phyloP scores from a whole-genome alignment of 1,140 invertebrate species.

The Tetramorium alpestre region DNA sequence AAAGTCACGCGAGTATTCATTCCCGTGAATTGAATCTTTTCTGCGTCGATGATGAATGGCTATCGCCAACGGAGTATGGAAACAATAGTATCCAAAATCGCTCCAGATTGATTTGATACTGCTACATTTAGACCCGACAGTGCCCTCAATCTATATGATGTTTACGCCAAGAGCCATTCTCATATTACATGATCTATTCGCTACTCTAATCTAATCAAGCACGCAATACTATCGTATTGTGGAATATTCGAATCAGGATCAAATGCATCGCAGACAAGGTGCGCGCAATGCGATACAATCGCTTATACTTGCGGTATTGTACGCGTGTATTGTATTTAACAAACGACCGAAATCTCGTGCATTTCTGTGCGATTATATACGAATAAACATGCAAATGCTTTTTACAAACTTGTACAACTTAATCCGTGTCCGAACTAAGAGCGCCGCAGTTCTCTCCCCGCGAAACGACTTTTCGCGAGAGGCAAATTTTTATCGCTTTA shows the following conservation, averaged over 20 bases:
- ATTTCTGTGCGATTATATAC: neutral
- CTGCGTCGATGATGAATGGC: neutral
- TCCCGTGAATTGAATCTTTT: neutral
- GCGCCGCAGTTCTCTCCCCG: neutral
- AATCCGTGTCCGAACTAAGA: neutral
- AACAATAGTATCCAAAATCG: neutral
- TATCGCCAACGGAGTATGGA: neutral
- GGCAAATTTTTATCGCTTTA: constrained; percentile 44
- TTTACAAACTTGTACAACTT: neutral
- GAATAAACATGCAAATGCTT: neutral
- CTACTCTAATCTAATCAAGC: constrained; percentile 13
- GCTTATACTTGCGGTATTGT: neutral
- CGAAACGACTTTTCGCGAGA: constrained; percentile 14
- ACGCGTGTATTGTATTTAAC: neutral
- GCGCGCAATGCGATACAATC: neutral
- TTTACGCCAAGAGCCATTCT: neutral
- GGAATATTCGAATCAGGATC: neutral
- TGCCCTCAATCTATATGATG: neutral
- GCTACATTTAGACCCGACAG: neutral
- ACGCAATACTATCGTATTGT: neutral
- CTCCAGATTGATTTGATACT: neutral
- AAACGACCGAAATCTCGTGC: neutral
- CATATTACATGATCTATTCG: constrained; percentile 12
- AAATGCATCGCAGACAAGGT: neutral
- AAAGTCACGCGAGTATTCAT: neutral